Percentiles rank a stretch among this genome's conserved stretches.
Evolutionary conservation across 2,113 vertebrate species (phyloP).

Genomic region (Coryphaenoides rupestris): DNA sequence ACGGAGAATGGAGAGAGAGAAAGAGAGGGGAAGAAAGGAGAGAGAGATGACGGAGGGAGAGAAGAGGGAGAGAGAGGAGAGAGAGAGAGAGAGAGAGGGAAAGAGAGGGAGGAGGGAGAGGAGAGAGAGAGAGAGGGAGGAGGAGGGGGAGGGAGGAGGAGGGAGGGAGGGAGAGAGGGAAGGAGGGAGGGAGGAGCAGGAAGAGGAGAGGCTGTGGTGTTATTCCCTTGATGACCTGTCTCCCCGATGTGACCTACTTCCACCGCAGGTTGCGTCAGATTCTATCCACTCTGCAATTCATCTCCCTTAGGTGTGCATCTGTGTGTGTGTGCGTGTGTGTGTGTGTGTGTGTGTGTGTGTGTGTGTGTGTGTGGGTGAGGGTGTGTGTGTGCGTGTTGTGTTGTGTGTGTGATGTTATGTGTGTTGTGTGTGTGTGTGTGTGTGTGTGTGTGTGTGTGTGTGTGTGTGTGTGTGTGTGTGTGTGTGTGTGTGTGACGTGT

Average conservation of each 20-base stretch:
- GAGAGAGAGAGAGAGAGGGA: not conserved
- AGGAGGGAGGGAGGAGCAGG: constrained; percentile 13
- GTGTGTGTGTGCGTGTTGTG: constrained; percentile 9
- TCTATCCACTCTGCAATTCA: constrained; percentile 58
- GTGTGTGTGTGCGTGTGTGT: constrained; percentile 19
- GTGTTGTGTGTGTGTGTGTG: constrained; percentile 6
- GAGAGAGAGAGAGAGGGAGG: not conserved
- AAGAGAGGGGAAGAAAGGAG: not conserved
- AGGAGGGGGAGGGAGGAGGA: not conserved
- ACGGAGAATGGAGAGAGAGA: constrained; percentile 4
- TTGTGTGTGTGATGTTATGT: constrained; percentile 1
- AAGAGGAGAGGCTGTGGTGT: constrained; percentile 41
- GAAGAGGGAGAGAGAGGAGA: not conserved
- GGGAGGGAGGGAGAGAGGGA: not conserved
- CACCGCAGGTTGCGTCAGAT: constrained; percentile 63
- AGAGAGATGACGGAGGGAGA: too few species aligned
- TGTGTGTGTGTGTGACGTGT: not conserved
- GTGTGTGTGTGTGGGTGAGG: constrained; percentile 4
- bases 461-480: constrained; percentile 1
- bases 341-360: constrained; percentile 17
- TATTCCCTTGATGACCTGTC: constrained; percentile 68
- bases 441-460: constrained; percentile 9
- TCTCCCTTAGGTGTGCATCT: constrained; percentile 46
- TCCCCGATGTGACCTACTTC: constrained; percentile 64
- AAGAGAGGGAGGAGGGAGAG: not conserved